These are phyloP conservation scores for Triplophysa yarkandensis DNA, from an alignment of 2,797 vertebrate genomes.

Conservation along the genomic window DNA sequence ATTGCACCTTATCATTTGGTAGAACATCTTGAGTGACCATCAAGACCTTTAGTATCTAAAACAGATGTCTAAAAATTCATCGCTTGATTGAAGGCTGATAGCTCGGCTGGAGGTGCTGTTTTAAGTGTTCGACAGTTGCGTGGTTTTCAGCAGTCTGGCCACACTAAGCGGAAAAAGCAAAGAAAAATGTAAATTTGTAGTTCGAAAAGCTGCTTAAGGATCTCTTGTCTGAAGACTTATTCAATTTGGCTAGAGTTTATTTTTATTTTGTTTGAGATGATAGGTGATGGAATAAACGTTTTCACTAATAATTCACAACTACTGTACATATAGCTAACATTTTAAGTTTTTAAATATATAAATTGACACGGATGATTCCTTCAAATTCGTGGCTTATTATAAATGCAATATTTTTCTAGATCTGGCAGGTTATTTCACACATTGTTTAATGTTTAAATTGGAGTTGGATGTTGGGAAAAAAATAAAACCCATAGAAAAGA, in stretches of 20 bases:
- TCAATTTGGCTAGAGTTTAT: background rate
- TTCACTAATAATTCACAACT: background rate
- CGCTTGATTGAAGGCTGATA: conserved; percentile 30
- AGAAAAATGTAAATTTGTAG: conserved; percentile 26
- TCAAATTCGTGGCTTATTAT: background rate
- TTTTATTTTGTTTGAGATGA: conserved; percentile 8
- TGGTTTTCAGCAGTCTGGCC: conserved; percentile 29
- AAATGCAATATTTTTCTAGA: too few species aligned
- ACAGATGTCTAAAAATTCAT: conserved; percentile 46
- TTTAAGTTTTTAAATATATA: background rate
- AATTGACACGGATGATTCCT: background rate
- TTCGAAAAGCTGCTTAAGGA: conserved; percentile 22
- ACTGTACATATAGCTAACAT: background rate
- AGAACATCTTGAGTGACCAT: conserved; percentile 48
- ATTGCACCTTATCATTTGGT: conserved; percentile 33
- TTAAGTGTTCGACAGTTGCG: conserved; percentile 40
- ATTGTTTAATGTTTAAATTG: background rate
- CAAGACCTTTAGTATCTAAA: conserved; percentile 35
- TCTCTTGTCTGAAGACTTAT: background rate
- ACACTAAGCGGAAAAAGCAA: conserved; percentile 12
- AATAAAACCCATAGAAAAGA: conserved; percentile 58
- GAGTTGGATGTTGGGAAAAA: background rate
- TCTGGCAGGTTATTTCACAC: background rate
- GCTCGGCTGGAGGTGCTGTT: conserved; percentile 38
- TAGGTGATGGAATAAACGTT: conserved; percentile 7